Evolutionary conservation across 2,888 invertebrate species (phyloP).

Genomic region (Agriopis marginaria): DNA sequence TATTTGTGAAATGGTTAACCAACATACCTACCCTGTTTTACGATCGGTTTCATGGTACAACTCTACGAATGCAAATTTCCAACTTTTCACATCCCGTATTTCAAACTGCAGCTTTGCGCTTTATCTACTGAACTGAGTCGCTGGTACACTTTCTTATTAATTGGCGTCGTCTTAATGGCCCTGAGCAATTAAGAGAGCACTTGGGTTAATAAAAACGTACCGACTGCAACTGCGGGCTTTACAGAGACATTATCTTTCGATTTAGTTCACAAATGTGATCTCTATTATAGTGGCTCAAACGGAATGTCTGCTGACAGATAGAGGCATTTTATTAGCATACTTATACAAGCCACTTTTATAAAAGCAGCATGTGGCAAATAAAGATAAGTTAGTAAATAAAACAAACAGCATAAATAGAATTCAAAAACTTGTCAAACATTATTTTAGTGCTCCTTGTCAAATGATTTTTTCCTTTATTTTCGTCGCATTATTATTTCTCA

Average conservation of each 20-base stretch:
- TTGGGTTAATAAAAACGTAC: slow-evolving; percentile 45
- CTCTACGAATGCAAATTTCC: slow-evolving; percentile 14
- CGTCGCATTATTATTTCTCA: too few relatives aligned
- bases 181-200: slow-evolving; percentile 43
- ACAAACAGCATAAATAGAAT: too few relatives aligned
- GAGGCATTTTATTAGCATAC: neutral
- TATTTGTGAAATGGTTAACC: slow-evolving; percentile 1
- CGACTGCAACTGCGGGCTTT: slow-evolving; percentile 24
- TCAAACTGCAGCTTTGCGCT: slow-evolving; percentile 20
- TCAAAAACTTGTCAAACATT: too few relatives aligned
- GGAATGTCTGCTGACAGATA: neutral
- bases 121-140: slow-evolving; percentile 17
- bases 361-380: neutral
- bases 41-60: slow-evolving; percentile 8
- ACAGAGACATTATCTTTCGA: slow-evolving; percentile 35
- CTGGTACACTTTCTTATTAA: slow-evolving; percentile 41
- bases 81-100: slow-evolving; percentile 16
- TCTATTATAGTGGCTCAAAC: neutral
- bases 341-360: too few relatives aligned
- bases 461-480: neutral
- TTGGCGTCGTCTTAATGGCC: slow-evolving; percentile 44
- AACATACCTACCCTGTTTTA: neutral
- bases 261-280: slow-evolving; percentile 22
- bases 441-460: neutral
- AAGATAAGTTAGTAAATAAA: neutral